Evolutionary conservation across 2,113 vertebrate species (phyloP).

Genomic region (human (Homo sapiens)): DNA sequence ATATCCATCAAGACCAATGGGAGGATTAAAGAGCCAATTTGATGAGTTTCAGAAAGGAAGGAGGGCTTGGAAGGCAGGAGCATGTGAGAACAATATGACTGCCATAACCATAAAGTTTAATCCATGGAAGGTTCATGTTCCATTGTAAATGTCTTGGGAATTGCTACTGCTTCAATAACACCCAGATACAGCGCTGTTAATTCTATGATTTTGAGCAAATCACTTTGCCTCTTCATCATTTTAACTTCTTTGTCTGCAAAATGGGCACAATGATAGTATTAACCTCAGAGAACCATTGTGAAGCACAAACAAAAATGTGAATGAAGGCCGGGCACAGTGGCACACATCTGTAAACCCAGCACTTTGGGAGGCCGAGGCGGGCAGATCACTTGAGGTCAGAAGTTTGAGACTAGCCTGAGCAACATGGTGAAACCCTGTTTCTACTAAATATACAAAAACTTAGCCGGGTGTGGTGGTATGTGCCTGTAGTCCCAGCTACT

Average conservation of each 20-base stretch:
- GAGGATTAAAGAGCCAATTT: slow-evolving; percentile 40
- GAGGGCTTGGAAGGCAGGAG: neutral
- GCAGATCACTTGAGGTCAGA: too few relatives aligned
- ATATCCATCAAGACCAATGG: neutral
- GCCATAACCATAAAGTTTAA: neutral
- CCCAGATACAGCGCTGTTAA: neutral
- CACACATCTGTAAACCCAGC: too few relatives aligned
- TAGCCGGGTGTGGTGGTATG: too few relatives aligned
- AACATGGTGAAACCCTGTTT: too few relatives aligned
- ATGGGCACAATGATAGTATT: too few relatives aligned
- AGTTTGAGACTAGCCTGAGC: too few relatives aligned
- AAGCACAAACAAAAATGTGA: neutral
- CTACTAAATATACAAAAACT: too few relatives aligned
- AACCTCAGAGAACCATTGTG: neutral
- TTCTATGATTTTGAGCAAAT: neutral
- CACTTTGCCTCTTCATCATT: neutral
- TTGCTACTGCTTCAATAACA: neutral
- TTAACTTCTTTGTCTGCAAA: neutral
- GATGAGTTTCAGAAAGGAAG: neutral
- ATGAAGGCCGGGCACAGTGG: too few relatives aligned
- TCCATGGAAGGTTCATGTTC: neutral
- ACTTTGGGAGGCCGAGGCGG: too few relatives aligned
- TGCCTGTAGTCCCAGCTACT: too few relatives aligned
- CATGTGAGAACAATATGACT: neutral
- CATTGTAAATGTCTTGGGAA: neutral